A percentile compares a stretch with the other conserved stretches of the same genome.
Evolutionary conservation across 1,140 invertebrate species (phyloP).

Genomic region (Acromyrmex echinatior): DNA sequence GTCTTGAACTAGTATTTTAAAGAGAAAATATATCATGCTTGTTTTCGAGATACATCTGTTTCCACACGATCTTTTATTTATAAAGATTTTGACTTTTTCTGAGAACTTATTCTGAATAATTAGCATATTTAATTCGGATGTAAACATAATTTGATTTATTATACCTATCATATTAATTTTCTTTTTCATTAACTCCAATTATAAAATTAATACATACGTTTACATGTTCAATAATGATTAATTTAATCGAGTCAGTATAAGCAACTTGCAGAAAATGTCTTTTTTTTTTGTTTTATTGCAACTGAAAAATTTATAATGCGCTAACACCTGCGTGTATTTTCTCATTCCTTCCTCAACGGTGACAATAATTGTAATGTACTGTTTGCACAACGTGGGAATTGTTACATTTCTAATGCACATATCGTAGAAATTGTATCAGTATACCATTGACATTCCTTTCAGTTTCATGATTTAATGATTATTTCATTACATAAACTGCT

Average conservation of each 20-base stretch:
- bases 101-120: background rate
- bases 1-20: background rate
- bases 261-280: background rate
- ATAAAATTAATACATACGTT: background rate
- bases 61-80: background rate
- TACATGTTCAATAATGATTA: background rate
- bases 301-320: constrained; percentile 18
- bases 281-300: constrained; percentile 4
- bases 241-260: background rate
- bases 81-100: background rate
- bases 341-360: background rate
- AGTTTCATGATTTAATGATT: constrained; percentile 12
- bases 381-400: constrained; percentile 32
- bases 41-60: background rate
- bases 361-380: background rate
- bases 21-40: background rate
- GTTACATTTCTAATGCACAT: constrained; percentile 29
- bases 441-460: background rate
- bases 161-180: constrained; percentile 8
- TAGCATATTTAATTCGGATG: background rate
- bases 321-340: background rate
- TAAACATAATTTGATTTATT: background rate
- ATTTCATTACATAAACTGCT: constrained; percentile 14
- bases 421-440: constrained; percentile 12
- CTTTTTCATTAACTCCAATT: background rate